phyloP scores from a whole-genome alignment of 2,797 vertebrate genomes.

The Sphenopsis melanotis region DNA sequence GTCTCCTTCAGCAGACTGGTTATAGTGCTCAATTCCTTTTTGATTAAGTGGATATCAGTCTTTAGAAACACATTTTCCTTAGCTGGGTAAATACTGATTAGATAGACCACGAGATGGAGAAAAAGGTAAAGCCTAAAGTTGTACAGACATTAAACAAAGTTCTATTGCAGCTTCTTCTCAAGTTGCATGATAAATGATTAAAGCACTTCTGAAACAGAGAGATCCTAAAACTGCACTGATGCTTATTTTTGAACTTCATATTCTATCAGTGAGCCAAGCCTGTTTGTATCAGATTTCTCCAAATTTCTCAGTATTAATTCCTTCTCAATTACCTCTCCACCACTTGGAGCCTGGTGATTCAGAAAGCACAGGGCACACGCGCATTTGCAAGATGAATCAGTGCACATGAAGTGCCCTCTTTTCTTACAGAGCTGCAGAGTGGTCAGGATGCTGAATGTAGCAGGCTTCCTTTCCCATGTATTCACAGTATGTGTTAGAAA shows the following conservation, averaged over 20 bases:
- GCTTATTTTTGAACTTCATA: background rate
- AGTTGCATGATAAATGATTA: background rate
- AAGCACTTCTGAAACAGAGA: background rate
- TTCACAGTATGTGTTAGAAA: background rate
- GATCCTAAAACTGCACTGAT: background rate
- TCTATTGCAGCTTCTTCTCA: background rate
- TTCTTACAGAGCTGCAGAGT: background rate
- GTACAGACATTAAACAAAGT: background rate
- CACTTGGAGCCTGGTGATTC: background rate
- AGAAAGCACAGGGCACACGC: background rate
- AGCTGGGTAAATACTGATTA: background rate
- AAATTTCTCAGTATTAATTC: background rate
- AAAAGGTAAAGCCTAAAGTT: background rate
- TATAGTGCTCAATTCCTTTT: background rate
- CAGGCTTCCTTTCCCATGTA: background rate
- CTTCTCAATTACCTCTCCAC: background rate
- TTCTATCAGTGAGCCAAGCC: accelerated
- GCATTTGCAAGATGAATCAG: background rate
- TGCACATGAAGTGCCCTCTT: background rate
- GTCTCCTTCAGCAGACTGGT: background rate
- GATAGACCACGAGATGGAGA: background rate
- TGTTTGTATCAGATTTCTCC: background rate
- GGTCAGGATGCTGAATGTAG: background rate
- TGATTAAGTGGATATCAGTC: background rate
- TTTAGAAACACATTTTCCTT: background rate